phyloP scores from a whole-genome alignment of 2,888 invertebrate species.

The Acrobasis repandana region DNA sequence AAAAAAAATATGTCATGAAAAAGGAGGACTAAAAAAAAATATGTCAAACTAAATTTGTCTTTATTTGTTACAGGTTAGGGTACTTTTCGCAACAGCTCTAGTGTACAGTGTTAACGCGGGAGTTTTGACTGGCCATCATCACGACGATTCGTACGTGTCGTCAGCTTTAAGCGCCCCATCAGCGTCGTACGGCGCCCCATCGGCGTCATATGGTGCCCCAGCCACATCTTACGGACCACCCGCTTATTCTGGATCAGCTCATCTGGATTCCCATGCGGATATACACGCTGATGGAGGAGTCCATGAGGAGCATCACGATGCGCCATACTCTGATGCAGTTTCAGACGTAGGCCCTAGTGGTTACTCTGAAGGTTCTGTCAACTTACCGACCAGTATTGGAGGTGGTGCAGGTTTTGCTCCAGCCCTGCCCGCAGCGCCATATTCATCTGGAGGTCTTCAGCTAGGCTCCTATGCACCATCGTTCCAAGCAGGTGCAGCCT shows the following conservation, averaged over 20 bases:
- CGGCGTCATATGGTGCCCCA: constrained; percentile 65
- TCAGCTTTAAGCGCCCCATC: constrained; percentile 66
- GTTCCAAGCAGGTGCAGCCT: background rate
- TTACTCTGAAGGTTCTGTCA: constrained; percentile 23
- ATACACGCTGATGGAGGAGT: constrained; percentile 1
- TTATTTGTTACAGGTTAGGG: constrained; percentile 66
- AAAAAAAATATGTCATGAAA: constrained; percentile 29
- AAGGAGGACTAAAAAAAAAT: constrained; percentile 19
- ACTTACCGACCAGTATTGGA: constrained; percentile 16
- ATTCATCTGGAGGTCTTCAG: background rate
- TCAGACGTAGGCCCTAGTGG: constrained; percentile 17
- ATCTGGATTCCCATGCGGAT: background rate
- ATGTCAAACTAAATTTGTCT: constrained; percentile 18
- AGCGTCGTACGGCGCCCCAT: constrained; percentile 65
- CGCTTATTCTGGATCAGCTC: constrained; percentile 25
- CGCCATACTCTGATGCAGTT: background rate
- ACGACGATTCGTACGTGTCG: constrained; percentile 61
- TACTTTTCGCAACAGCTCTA: constrained; percentile 62
- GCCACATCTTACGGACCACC: constrained; percentile 56
- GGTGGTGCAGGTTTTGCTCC: constrained; percentile 21
- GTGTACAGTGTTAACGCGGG: constrained; percentile 64
- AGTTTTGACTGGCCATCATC: constrained; percentile 48
- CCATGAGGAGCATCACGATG: background rate
- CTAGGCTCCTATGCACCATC: constrained; percentile 4
- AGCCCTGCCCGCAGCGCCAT: background rate